Evolutionary conservation across 2,888 invertebrate genomes (phyloP).

Genomic region (Microctonus hyperodae): DNA sequence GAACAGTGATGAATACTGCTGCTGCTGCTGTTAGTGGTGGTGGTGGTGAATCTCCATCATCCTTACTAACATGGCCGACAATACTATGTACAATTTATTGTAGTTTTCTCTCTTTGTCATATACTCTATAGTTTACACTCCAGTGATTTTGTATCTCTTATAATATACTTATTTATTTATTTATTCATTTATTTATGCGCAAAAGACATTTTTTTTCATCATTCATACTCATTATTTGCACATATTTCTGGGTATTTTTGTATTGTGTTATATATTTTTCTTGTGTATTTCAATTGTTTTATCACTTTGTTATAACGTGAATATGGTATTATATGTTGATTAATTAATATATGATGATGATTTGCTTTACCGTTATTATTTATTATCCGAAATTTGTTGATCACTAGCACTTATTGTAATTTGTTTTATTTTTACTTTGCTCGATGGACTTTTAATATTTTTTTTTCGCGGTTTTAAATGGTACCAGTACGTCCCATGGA

Average conservation of each 20-base stretch:
- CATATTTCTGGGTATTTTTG: background rate
- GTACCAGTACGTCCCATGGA: constrained; percentile 27
- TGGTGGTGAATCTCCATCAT: constrained; percentile 35
- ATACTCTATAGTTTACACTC: background rate
- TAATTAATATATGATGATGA: background rate
- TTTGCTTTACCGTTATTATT: background rate
- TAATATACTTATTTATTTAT: too few relatives aligned
- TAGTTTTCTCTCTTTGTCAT: background rate
- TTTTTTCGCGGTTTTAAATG: constrained; percentile 19
- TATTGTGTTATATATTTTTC: constrained; percentile 23
- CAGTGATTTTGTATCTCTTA: too few relatives aligned
- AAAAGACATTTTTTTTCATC: background rate
- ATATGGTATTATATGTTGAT: too few relatives aligned
- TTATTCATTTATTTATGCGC: background rate
- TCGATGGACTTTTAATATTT: background rate
- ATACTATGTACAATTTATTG: constrained; percentile 23
- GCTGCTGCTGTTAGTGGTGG: background rate
- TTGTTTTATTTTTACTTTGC: background rate
- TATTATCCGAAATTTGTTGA: constrained; percentile 4
- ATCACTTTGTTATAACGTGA: too few relatives aligned
- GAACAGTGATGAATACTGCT: background rate
- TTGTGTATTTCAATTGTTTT: constrained; percentile 24
- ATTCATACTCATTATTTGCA: background rate
- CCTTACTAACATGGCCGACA: constrained; percentile 42
- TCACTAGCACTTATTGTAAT: constrained; percentile 2